Base-by-base conservation (phyloP, 2,113 vertebrate species). In the Leuciscus idus region DNA sequence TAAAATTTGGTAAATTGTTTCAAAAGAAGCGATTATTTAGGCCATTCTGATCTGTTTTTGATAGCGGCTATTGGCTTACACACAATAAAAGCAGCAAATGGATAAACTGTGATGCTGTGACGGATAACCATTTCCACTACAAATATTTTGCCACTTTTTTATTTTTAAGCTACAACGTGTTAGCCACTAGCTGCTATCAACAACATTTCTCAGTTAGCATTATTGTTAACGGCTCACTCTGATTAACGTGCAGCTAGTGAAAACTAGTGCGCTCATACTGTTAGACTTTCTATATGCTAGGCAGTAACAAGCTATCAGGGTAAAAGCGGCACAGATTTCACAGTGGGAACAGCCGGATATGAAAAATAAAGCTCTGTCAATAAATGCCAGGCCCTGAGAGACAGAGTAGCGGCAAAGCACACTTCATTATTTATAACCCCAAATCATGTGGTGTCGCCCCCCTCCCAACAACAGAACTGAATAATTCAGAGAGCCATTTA, bases 381-480 rank as follows among this genome's bases (percentile, higher is more conserved):
- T 84, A 88, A 88, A 85, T 85, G 83, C 78, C 86, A 87, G 81
- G 78, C 70, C 80, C 74, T 82, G 33, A 19, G 87, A 87, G 89
- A 83, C 85, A 79, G 84, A 43, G n/a, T 74, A 52, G 76, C 64
- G 43, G 86, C 59, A 12, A 82, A 61, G 64, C 46, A n/a, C 30
- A 23, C 61, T 89, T 85, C 30, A 91, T 89, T 90, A 91, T 90
- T 88, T 85, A 90, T 88, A 81, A 46, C 79, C 43, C 28, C 50
- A 78, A 77, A 87, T 86, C 77, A 84, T 80, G 52, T 61, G 59
- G 66, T 30, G 43, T 61, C 52, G 26, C 13, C 39, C 83, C 72
- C 61, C 66, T 46, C 62, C 52, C 43, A 55, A 78, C 28, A 33
- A 50, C 72, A 46, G 28, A 28, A 17, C 10, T 83, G 36, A 88